Conservation (phyloP, 2,113 vertebrate genomes). For the Malaclemys terrapin region DNA sequence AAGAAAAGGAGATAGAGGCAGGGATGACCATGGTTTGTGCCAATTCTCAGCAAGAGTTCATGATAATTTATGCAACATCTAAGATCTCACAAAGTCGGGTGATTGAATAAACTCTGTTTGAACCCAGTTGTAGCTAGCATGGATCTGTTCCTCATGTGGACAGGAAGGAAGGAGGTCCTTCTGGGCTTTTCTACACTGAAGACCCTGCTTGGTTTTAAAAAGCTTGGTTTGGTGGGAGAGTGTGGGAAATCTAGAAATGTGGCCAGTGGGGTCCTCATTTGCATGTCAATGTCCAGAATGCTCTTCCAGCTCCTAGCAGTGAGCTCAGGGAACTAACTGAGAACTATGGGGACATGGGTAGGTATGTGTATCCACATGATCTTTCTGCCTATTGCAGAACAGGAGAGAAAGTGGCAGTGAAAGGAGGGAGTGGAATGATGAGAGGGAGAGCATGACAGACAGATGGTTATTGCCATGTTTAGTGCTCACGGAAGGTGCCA, state of each 20-base stretch:
- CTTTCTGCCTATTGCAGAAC: fast-evolving
- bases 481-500: neutral
- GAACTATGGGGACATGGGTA: fast-evolving
- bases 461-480: neutral
- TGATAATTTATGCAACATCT: neutral
- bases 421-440: neutral
- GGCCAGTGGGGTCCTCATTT: neutral
- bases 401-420: neutral
- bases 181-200: neutral
- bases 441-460: neutral
- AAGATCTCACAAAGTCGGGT: neutral
- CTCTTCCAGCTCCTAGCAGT: neutral
- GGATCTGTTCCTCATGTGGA: neutral
- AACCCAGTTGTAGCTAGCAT: neutral
- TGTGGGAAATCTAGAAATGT: neutral
- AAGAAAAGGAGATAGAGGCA: neutral
- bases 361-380: neutral
- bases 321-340: neutral
- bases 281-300: fast-evolving
- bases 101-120: neutral
- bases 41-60: neutral
- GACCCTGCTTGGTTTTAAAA: neutral
- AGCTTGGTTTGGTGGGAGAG: conserved; percentile 2
- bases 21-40: neutral
- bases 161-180: neutral